Base-by-base conservation (phyloP, 2,797 vertebrate genomes). In the Mus caroli region DNA sequence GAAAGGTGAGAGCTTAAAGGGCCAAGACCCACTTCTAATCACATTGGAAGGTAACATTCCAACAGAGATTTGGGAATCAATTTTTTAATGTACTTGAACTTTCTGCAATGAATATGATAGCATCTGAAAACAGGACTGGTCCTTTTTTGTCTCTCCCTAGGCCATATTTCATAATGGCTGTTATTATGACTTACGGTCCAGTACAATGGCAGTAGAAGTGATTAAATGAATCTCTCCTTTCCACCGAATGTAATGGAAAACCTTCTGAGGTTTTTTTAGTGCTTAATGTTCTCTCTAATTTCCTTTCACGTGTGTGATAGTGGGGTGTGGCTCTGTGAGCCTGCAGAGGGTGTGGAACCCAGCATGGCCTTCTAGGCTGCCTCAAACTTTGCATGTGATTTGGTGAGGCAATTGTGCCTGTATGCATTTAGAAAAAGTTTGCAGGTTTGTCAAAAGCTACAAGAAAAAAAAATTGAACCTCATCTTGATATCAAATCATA, bases 391-490 rank as follows among this genome's bases (percentile, higher is more conserved):
- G 52, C 15, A 69, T 75, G 3, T 58, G 50, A 88, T 92, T 94
- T 80, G 83, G 31, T 94, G 84, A 6, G 62, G 67, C 40, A 82
- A 28, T 5, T 85, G 9, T 85, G 40, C 8, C 64, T 87, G 8
- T n/a, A 84, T 77, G 20, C 14, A 34, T 94, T 91, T 87, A 37
- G 3, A 56, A 92, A 95, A 94, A 77, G 37, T 13, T 85, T 69
- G 52, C 50, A 92, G 69, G 10, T 90, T 97, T 95, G 11, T 50
- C 84, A 76, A 83, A 96, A 75, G 62, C 24, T 83, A 4, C 56
- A 96, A 96, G 46, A 26, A 73, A 46, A 17, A n/a, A n/a, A n/a
- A n/a, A n/a, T n/a, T n/a, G n/a, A 94, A 82, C 50, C 22, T 91
- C 1, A 46, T n/a, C 3, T 15, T 94, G 12, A 52, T 90, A 56